Evolutionary conservation across 2,113 vertebrate genomes (phyloP).

Genomic region (Anthoscopus minutus): DNA sequence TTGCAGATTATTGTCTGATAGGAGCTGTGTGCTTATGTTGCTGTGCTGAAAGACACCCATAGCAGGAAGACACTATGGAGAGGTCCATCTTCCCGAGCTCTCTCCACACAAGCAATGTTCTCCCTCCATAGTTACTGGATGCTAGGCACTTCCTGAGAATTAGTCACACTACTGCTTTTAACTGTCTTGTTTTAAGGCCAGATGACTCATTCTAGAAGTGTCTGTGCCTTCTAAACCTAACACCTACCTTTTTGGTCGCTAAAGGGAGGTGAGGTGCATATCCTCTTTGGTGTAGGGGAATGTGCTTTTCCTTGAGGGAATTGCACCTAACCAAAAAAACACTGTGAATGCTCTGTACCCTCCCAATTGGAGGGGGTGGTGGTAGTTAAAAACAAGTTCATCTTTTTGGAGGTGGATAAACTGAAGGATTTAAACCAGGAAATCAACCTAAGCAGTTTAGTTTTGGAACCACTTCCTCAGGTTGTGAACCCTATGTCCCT

Average conservation of each 20-base stretch:
- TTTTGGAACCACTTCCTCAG: not conserved
- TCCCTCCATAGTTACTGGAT: not conserved
- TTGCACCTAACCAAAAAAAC: not conserved
- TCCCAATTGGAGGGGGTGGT: not conserved
- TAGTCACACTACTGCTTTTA: not conserved
- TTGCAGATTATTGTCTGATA: not conserved
- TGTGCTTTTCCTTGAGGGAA: not conserved
- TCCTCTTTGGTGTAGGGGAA: not conserved
- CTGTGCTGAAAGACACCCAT: not conserved
- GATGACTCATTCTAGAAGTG: not conserved
- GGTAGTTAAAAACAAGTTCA: not conserved
- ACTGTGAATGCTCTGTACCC: not conserved
- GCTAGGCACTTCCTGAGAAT: not conserved
- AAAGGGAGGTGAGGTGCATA: not conserved
- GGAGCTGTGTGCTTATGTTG: not conserved
- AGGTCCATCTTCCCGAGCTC: fast-evolving
- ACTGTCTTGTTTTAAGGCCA: not conserved
- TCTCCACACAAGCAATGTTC: not conserved
- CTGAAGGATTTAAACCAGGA: not conserved
- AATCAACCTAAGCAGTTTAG: not conserved
- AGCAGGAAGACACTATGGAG: not conserved
- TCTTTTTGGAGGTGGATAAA: not conserved
- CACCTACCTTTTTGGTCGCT: not conserved
- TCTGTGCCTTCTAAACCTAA: not conserved
- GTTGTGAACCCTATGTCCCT: not conserved